A percentile compares a stretch with the other conserved stretches of the same genome.
phyloP scores from a whole-genome alignment of 2,113 vertebrate species.

The Genyomyrus donnyi region DNA sequence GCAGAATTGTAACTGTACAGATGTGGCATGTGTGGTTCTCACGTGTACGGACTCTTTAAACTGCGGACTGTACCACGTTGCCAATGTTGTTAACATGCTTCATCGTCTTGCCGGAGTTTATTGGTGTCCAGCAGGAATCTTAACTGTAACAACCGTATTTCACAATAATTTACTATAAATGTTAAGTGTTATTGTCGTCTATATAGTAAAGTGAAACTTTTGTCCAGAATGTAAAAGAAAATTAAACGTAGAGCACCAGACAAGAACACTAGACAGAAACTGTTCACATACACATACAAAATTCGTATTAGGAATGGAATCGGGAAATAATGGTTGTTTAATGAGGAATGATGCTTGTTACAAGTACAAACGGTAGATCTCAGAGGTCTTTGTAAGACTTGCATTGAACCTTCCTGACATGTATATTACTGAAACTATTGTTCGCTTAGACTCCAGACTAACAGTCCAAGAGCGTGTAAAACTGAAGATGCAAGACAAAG shows the following conservation, averaged over 20 bases:
- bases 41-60: not conserved
- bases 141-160: not conserved
- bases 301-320: not conserved
- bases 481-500: constrained; percentile 62
- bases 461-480: constrained; percentile 64
- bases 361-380: not conserved
- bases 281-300: not conserved
- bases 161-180: not conserved
- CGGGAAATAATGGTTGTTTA: not conserved
- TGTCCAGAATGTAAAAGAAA: not conserved
- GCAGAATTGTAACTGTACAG: not conserved
- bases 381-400: not conserved
- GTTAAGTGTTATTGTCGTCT: not conserved
- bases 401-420: not conserved
- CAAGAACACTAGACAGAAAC: not conserved
- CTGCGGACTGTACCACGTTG: not conserved
- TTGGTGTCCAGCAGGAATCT: not conserved
- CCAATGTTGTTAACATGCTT: not conserved
- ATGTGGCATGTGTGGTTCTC: not conserved
- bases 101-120: too few species aligned
- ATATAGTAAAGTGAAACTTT: not conserved
- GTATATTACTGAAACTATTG: not conserved
- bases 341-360: not conserved
- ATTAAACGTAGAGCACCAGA: not conserved
- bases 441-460: constrained; percentile 40